Evolutionary conservation across 2,113 vertebrate genomes (phyloP), one percentile per base, ranked within the genome.

Genomic region (Ameiurus melas): DNA sequence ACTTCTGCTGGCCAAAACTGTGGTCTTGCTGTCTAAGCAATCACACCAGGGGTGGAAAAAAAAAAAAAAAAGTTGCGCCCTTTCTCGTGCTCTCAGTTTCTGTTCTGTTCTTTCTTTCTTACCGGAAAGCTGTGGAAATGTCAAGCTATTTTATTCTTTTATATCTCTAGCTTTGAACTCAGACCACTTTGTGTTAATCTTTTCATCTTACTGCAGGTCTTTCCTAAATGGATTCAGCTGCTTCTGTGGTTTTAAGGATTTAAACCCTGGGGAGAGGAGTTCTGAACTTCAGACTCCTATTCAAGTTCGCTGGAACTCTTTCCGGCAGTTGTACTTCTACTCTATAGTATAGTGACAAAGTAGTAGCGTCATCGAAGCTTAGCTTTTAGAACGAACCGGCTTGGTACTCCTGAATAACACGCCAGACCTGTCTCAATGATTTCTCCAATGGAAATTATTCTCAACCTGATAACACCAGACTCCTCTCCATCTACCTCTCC

Each of bases 391-490:
- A 55, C 0, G 2, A 78, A 86, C 10, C 43, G 47, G 39, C 47
- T 20, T 17, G 60, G 22, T 25, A 25, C 51, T n/a, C 5, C 9
- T 30, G 33, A 30, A 78, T 20, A n/a, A 4, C 27, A 30, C 25
- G 30, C 17, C 27, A 79, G 39, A 71, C 16, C 60, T 33, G 64
- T 47, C 33, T 33, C 58, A 82, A 85, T 89, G 90, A 86, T 91
- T 64, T 91, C 90, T 71, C 89, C 87, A 87, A 95, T 96, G 94
- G 95, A 96, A 88, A 92, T 95, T 91, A 94, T 95, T 87, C 75
- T 96, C 88, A 95, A 91, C 89, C 92, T 96, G 93, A 93, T 96
- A 92, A 92, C 94, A n/a, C 93, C 94, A 88, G 94, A 95, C 64
- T 85, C 90, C 88, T 91, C 93, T 87, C 92, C 92, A 51, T 90